These are phyloP conservation scores for Ctenochaetus hawaiiensis DNA, from an alignment of 2,797 vertebrate genomes.

Conservation along the genomic window DNA sequence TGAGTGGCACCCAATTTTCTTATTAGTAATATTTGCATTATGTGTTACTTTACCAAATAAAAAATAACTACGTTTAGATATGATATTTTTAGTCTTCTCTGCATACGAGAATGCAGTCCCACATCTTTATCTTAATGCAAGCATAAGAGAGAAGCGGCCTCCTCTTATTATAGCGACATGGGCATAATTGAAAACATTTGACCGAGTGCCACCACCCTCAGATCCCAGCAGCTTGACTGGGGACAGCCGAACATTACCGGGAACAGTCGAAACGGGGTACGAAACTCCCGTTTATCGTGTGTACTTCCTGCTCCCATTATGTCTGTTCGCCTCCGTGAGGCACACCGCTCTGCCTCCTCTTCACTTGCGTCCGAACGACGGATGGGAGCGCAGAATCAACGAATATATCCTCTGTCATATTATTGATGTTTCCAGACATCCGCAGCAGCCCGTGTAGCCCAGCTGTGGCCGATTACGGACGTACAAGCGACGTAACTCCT, in stretches of 20 bases:
- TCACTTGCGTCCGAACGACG: constrained; percentile 57
- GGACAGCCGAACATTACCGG: constrained; percentile 60
- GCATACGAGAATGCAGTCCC: no score
- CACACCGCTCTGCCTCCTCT: constrained; percentile 36
- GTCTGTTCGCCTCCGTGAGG: constrained; percentile 46
- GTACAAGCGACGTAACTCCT: constrained; percentile 46
- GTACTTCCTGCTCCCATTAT: constrained; percentile 80
- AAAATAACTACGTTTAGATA: not conserved
- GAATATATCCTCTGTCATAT: constrained; percentile 54
- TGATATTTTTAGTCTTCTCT: no score
- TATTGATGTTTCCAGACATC: constrained; percentile 67
- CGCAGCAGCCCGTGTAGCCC: constrained; percentile 46
- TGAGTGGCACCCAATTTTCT: not conserved
- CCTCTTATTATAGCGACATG: not conserved
- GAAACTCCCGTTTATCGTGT: constrained; percentile 65
- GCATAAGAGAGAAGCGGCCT: not conserved
- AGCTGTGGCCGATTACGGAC: constrained; percentile 53
- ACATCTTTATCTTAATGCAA: rapidly evolving
- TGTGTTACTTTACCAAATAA: no score
- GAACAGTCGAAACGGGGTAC: constrained; percentile 64
- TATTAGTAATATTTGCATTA: not conserved
- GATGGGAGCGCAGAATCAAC: constrained; percentile 62
- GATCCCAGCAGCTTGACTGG: constrained; percentile 4
- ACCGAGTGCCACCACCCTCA: constrained; percentile 30
- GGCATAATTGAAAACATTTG: constrained; percentile 13